Evolutionary conservation across 1,140 invertebrate genomes (phyloP).

Genomic region (Chrysoperla carnea): DNA sequence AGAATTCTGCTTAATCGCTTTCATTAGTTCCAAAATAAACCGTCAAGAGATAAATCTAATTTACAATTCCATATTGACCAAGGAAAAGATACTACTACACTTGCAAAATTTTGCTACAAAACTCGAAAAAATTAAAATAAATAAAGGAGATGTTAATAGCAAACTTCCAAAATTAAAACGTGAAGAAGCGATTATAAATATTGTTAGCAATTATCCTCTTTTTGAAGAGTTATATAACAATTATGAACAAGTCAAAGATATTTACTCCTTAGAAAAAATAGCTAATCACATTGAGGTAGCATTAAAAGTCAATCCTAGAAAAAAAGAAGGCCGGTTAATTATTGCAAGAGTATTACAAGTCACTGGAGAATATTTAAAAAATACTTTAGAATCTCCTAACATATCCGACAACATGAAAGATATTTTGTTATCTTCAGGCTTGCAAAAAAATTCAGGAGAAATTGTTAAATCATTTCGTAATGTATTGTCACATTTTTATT

Average conservation of each 20-base stretch:
- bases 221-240: conserved; percentile 8
- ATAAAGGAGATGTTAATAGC: neutral
- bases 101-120: conserved; percentile 4
- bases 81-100: conserved; percentile 2
- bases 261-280: conserved; percentile 4
- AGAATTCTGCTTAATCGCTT: conserved; percentile 9
- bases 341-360: too few relatives aligned
- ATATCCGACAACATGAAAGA: too few relatives aligned
- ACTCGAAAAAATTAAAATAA: neutral
- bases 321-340: too few relatives aligned
- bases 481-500: too few relatives aligned
- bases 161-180: conserved; percentile 1
- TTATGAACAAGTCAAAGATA: conserved; percentile 7
- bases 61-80: conserved; percentile 4
- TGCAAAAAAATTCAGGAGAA: too few relatives aligned
- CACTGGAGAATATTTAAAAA: too few relatives aligned
- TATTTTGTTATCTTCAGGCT: too few relatives aligned
- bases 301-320: too few relatives aligned
- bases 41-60: conserved; percentile 7
- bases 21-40: conserved; percentile 5
- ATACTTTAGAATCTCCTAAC: too few relatives aligned
- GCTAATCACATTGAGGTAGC: too few relatives aligned
- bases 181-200: conserved; percentile 5
- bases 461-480: too few relatives aligned
- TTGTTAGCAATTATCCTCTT: conserved; percentile 5